Evolutionary conservation across 2,888 invertebrate genomes (phyloP).

Genomic region (Dynastes hyllus): DNA sequence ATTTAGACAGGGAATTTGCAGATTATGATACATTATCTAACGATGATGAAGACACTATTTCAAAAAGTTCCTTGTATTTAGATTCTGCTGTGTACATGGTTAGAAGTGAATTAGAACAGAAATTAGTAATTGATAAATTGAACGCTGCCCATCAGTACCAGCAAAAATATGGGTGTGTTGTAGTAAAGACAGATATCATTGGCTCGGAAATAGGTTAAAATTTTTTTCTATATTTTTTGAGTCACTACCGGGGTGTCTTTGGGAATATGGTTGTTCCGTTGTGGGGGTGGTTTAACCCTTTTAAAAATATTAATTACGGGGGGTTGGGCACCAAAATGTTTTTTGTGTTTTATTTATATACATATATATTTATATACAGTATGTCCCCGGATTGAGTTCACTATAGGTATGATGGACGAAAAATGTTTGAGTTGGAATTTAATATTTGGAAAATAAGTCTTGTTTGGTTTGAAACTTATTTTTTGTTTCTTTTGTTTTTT

Average conservation of each 20-base stretch:
- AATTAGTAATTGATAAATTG: slow-evolving; percentile 7
- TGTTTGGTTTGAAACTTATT: too few species aligned
- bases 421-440: too few species aligned
- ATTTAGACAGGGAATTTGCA: slow-evolving; percentile 54
- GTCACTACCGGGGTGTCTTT: slow-evolving; percentile 83
- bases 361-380: too few species aligned
- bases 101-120: slow-evolving; percentile 39
- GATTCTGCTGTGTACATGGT: slow-evolving; percentile 14
- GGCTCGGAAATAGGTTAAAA: not conserved
- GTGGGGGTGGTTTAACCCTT: slow-evolving; percentile 96
- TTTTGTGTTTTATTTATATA: slow-evolving; percentile 83
- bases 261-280: slow-evolving; percentile 96
- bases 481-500: too few species aligned
- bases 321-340: slow-evolving; percentile 98
- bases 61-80: slow-evolving; percentile 36
- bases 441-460: too few species aligned
- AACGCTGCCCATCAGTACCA: slow-evolving; percentile 24
- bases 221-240: slow-evolving; percentile 59
- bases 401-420: too few species aligned
- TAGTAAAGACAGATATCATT: not conserved
- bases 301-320: slow-evolving; percentile 99
- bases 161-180: slow-evolving; percentile 38
- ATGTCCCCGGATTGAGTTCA: too few species aligned
- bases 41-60: slow-evolving; percentile 25
- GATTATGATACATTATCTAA: slow-evolving; percentile 56